phyloP scores from a whole-genome alignment of 1,140 invertebrate species.

The Meloidogyne exigua region DNA sequence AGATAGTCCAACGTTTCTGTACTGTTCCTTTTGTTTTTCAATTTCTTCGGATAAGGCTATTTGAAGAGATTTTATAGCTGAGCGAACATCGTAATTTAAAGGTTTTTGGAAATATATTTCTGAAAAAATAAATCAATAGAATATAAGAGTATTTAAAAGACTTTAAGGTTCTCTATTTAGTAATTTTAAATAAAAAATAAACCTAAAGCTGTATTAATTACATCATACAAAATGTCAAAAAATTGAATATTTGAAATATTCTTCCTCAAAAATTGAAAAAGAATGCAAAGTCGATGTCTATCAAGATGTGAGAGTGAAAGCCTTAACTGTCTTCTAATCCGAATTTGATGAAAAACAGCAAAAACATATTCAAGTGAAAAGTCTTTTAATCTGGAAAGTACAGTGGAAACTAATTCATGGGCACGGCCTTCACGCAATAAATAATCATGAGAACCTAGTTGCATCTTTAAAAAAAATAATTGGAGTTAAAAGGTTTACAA shows the following conservation, averaged over 20 bases:
- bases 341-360: slow-evolving; percentile 47
- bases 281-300: slow-evolving; percentile 18
- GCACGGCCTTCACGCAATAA: slow-evolving; percentile 34
- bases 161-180: too few species aligned
- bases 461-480: slow-evolving; percentile 37
- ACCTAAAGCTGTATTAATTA: slow-evolving; percentile 14
- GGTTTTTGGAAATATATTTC: slow-evolving; percentile 20
- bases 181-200: too few species aligned
- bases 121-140: slow-evolving; percentile 12
- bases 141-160: neutral
- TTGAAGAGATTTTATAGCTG: neutral
- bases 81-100: neutral
- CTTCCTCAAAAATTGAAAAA: slow-evolving; percentile 34
- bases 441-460: slow-evolving; percentile 34
- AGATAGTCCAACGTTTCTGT: neutral
- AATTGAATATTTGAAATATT: slow-evolving; percentile 41
- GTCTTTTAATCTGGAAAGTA: slow-evolving; percentile 19
- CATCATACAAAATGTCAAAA: slow-evolving; percentile 50
- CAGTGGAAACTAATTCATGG: slow-evolving; percentile 34
- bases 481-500: slow-evolving; percentile 19
- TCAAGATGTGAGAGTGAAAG: slow-evolving; percentile 32
- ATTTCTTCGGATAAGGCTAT: neutral
- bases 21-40: neutral
- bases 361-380: slow-evolving; percentile 32
- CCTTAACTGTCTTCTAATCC: slow-evolving; percentile 32